Evolutionary conservation across 2,113 vertebrate species (phyloP), one percentile per base, ranked within the genome.

Genomic region (Romanogobio albipinnatus): DNA sequence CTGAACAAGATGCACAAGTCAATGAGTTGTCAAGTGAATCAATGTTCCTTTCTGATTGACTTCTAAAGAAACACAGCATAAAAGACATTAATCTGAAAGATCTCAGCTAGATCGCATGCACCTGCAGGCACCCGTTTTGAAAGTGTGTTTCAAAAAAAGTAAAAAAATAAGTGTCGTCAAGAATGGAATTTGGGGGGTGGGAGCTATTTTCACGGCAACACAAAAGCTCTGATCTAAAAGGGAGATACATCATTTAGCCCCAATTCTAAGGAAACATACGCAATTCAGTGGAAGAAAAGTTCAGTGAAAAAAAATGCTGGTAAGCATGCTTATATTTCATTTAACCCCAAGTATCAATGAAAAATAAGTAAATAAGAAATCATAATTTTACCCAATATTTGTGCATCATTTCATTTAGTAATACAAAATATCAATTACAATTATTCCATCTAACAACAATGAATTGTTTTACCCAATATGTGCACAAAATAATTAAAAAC

Each of bases 31-130:
- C 76, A 61, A 61, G 22, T 47, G 5, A 64, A 80, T 64, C n/a
- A 29, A 47, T 80, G 58, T 80, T 62, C 19, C 77, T 62, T 80
- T 39, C 77, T 80, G 9, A 80, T 64, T 80, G 77, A 64, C 77
- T 80, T 80, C 77, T 61, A 17, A 64, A 80, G 39, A 80, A 80
- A 64, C 58, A 26, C 14, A 47, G 58, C 39, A 79, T 45, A 45
- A 79, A 62, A 79, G 39, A 79, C 2, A 5, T 62, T 62, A 61
- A 62, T 79, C 58, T 79, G 58, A 79, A 26, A 62, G 77, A 79
- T 62, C 58, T 79, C 58, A 10, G n/a, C 77, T 47, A 47, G 58
- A 79, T 79, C 14, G 58, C 76, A 47, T 0, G 9, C 39, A 79
- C 77, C 77, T 79, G 76, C 58, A 79, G 58, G 76, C 39, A 24